Base-by-base conservation (phyloP, 2,113 vertebrate genomes). In the Gobius niger region DNA sequence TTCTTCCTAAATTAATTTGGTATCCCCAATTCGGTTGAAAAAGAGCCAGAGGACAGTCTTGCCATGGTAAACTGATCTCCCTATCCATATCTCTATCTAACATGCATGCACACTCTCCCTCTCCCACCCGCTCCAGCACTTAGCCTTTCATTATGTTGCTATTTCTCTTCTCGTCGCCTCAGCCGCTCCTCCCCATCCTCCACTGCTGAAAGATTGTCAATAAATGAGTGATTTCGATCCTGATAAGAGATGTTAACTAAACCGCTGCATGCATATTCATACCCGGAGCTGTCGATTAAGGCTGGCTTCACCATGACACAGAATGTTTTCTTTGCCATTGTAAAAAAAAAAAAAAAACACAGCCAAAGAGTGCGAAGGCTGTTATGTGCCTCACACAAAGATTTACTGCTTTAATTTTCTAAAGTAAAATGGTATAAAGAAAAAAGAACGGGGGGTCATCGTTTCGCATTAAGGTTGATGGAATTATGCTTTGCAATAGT, bases 371-470 rank as follows among this genome's bases (percentile, higher is more conserved):
- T 73, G 85, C 88, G 76, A 84, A 82, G 78, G 77, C 77, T 73
- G 82, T 80, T 78, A 68, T 70, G 54, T 82, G 82, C 69, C 75
- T 82, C 72, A 86, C 87, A 91, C 88, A 86, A 82, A 90, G 88
- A 92, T 92, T 90, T 92, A 91, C 87, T 84, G 87, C 91, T 93
- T 91, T 90, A 91, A 93, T 92, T 91, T 91, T 86, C 78, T 76
- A 88, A 92, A 90, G 87, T 90, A 89, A 91, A 91, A 92, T 88
- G 86, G 69, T 68, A 84, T 90, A 85, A 90, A 93, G 85, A 82
- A 90, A 34, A 34, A 4, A 34, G 24, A 34, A 34, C 3, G 24
- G 24, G 2, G 24, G 24, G 24, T 93, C 89, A 91, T 89, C 86
- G 87, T 82, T 79, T 83, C 84, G 85, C 88, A 91, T 92, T 89